Evolutionary conservation across 2,888 invertebrate genomes (phyloP), one percentile per base, ranked within the genome.

Genomic region (Dorcus hopei): DNA sequence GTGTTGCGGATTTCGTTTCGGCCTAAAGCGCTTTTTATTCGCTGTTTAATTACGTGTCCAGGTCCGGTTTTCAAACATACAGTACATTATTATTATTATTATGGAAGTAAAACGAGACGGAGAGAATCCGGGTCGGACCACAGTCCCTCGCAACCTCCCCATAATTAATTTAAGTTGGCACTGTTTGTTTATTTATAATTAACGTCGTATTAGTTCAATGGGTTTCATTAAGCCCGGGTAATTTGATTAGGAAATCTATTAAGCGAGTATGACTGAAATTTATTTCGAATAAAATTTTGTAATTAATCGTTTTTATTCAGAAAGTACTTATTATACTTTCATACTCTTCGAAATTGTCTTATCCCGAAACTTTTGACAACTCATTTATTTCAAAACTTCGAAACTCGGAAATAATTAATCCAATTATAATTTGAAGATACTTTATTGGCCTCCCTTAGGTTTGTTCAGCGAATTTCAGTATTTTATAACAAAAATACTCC

Each of bases 191-290:
- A 74, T 74, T 74, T 74, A 73, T 74, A 73, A 74, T 74, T 72
- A 74, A 73, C 73, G 72, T 70, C 69, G 72, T 72, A 72, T 74
- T 74, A 73, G 72, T 72, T 71, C 72, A 70, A 71, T 74, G 72
- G 71, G 74, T 73, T 74, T 74, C 74, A 74, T 75, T 72, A 73
- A 69, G 70, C 68, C 66, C 66, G 68, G 70, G 71, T 70, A 74
- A 74, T 74, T 73, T 73, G 74, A 75, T 75, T 74, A 74, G 70
- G 70, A 72, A 74, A 72, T 70, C 73, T 74, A 74, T 74, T 73
- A 72, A 74, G 71, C 72, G 65, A 69, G 67, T 70, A 71, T 73
- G 71, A 72, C 71, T 70, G 69, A 69, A 70, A 73, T 70, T 70
- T 71, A 71, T 70, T 71, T 66, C 67, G 70, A 74, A 74, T 73